Evolutionary conservation across 64 coral and sea anemone species (phyloP).

Genomic region (Stylophora pistillata): DNA sequence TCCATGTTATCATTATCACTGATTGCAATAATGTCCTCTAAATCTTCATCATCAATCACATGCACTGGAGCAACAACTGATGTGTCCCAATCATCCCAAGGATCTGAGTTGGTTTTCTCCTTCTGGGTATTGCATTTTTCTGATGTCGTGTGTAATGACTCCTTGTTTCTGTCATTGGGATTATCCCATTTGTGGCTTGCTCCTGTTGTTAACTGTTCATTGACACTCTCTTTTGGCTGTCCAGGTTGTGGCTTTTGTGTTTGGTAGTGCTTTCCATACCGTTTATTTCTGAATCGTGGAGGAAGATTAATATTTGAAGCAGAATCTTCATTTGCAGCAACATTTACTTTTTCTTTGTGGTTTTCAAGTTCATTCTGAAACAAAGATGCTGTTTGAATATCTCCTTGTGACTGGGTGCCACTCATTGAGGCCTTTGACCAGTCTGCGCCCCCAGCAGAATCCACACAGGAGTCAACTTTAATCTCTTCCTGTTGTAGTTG

Average conservation of each 20-base stretch:
- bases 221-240: background rate
- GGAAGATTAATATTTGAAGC: background rate
- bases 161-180: background rate
- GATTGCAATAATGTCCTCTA: conserved; percentile 67
- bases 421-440: conserved; percentile 2
- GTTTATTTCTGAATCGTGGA: conserved; percentile 8
- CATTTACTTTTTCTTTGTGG: background rate
- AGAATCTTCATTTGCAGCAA: background rate
- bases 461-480: background rate
- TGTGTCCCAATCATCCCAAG: conserved; percentile 84
- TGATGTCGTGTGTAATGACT: background rate
- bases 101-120: background rate
- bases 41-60: conserved; percentile 58
- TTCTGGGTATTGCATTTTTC: background rate
- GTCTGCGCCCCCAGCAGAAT: background rate
- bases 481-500: background rate
- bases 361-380: conserved; percentile 17
- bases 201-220: background rate
- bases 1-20: conserved; percentile 83
- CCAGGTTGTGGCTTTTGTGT: background rate
- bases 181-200: background rate
- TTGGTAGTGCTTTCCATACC: background rate
- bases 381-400: background rate
- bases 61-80: conserved; percentile 58
- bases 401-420: background rate